A percentile compares a stretch with the other conserved stretches of the same genome.
These are phyloP conservation scores for Apodemia zela DNA, from an alignment of 2,888 invertebrate species.

Conservation along the genomic window DNA sequence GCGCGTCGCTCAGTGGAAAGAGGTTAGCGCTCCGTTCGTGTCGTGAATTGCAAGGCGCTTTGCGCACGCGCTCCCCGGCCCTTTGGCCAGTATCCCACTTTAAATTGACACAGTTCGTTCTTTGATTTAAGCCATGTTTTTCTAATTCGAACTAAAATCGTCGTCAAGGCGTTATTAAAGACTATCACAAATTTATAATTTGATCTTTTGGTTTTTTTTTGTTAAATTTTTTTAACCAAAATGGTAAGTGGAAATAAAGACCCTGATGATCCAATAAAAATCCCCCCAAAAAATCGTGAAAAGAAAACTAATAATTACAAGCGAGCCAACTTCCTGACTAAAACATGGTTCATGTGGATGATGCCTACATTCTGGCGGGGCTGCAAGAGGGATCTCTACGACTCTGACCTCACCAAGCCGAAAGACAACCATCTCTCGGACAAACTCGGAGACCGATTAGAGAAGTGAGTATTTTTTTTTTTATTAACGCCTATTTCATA, in stretches of 20 bases:
- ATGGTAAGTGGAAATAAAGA: constrained; percentile 76
- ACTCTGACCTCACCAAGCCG: constrained; percentile 85
- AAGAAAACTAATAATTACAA: constrained; percentile 71
- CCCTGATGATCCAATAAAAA: constrained; percentile 61
- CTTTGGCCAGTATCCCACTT: constrained; percentile 43
- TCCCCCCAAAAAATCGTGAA: constrained; percentile 68
- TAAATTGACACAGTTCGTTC: constrained; percentile 32
- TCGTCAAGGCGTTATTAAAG: constrained; percentile 37
- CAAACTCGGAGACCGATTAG: constrained; percentile 82
- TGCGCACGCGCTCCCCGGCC: constrained; percentile 54
- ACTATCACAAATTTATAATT: constrained; percentile 32
- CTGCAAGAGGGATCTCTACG: constrained; percentile 82
- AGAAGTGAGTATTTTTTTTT: constrained; percentile 71
- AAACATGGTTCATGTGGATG: constrained; percentile 76
- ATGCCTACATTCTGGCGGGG: constrained; percentile 81
- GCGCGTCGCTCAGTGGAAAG: constrained; percentile 64
- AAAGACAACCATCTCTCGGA: constrained; percentile 84
- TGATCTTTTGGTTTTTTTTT: constrained; percentile 28
- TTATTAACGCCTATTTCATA: constrained; percentile 1
- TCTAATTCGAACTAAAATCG: constrained; percentile 42
- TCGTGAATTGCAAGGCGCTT: constrained; percentile 53
- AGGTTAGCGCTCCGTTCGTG: constrained; percentile 57
- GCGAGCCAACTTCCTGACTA: constrained; percentile 63
- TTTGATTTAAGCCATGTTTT: constrained; percentile 49
- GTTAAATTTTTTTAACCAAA: constrained; percentile 39